phyloP scores from a whole-genome alignment of 2,888 invertebrate species.

The Anarsia innoxiella region DNA sequence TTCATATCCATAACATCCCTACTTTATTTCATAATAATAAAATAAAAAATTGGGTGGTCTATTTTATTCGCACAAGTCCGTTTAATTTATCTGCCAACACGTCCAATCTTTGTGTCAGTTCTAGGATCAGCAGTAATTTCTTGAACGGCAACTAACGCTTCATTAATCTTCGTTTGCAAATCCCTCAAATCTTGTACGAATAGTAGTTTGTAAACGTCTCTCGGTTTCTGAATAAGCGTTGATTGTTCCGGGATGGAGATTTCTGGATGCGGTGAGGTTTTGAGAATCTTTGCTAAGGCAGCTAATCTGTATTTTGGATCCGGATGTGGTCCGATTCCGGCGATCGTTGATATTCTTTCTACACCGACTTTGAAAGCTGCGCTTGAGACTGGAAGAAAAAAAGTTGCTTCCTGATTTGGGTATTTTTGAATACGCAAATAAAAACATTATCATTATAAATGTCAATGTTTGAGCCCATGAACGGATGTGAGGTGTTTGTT shows the following conservation, averaged over 20 bases:
- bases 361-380: constrained; percentile 90
- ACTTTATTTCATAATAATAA: too few species aligned
- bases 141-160: constrained; percentile 94
- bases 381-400: constrained; percentile 80
- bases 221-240: constrained; percentile 52
- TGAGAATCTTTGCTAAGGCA: constrained; percentile 84
- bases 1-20: too few species aligned
- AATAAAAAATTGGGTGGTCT: neutral
- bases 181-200: constrained; percentile 89
- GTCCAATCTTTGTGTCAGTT: constrained; percentile 94
- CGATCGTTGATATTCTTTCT: constrained; percentile 81
- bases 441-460: too few species aligned
- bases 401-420: too few species aligned
- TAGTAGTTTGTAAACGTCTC: constrained; percentile 83
- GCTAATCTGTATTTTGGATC: constrained; percentile 63
- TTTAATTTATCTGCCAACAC: constrained; percentile 82
- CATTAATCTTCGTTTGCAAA: constrained; percentile 95
- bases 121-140: constrained; percentile 96
- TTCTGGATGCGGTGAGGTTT: constrained; percentile 87
- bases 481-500: too few species aligned
- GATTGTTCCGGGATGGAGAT: constrained; percentile 43
- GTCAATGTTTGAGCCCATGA: too few species aligned
- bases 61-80: neutral
- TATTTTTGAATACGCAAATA: too few species aligned
- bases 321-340: constrained; percentile 59